Base-by-base conservation (phyloP, 2,888 invertebrate genomes). In the Galerucella pusilla region DNA sequence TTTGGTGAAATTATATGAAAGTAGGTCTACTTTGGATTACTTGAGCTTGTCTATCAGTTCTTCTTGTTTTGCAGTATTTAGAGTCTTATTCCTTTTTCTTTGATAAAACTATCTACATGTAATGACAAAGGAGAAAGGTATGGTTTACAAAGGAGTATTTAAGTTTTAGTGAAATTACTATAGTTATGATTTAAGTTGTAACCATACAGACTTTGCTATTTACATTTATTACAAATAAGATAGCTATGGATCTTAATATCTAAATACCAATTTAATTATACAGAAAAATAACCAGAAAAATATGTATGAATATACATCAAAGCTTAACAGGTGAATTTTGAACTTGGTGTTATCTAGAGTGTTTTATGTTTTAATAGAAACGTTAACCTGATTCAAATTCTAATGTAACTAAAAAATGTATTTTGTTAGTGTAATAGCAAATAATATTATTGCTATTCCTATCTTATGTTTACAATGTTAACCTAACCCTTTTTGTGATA, bases 401-500 rank as follows among this genome's bases (percentile, higher is more conserved):
- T 72, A 73, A 63, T 77, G 28, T 75, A 61, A 69, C 64, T 52
- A 20, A 45, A 42, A 70, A 67, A 83, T 83, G 83, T 80, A 85
- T 85, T 81, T 81, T 77, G 70, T 80, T 77, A 79, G 78, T 75
- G 65, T 77, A 77, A 69, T 78, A 69, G 79, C 73, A 80, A 78
- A 81, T 78, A 80, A 76, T 79, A 80, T 79, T 75, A 80, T 78
- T 82, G 49, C 49, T 49, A 82, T 81, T 82, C 80, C 80, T 79
- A 80, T 80, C 79, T 79, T 80, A 82, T 80, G 79, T 84, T 81
- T 81, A 74, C 80, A 86, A 86, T 87, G 86, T 86, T 86, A 86
- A 86, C 86, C 87, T 88, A 88, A 88, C 87, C 88, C 88, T 85
- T 86, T 85, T 85, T 84, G 85, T 84, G 85, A 84, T 81, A 82